phyloP scores from a whole-genome alignment of 2,113 vertebrate genomes.

The Corvus cornix region DNA sequence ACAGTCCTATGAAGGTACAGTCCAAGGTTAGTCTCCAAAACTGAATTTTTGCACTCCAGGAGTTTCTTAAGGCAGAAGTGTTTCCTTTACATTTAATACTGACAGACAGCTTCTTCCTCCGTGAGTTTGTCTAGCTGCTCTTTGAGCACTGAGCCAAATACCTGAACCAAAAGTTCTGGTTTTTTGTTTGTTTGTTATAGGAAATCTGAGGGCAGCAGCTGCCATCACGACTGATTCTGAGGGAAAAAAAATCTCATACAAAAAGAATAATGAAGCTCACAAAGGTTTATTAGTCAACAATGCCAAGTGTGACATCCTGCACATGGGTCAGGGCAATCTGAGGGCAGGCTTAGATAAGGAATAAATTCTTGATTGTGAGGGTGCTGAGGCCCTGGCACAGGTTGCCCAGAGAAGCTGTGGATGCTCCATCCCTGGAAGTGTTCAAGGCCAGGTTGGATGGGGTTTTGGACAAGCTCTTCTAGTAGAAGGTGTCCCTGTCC shows the following conservation, averaged over 20 bases:
- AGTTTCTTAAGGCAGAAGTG: neutral
- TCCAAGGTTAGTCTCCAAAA: neutral
- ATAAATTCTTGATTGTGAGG: neutral
- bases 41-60: neutral
- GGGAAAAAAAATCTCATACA: neutral
- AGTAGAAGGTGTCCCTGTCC: neutral
- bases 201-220: neutral
- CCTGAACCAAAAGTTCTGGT: neutral
- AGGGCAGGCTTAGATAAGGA: neutral
- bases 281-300: neutral
- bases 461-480: neutral
- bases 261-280: neutral
- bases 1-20: neutral
- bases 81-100: neutral
- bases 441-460: neutral
- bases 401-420: neutral
- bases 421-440: accelerated
- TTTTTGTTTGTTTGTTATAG: neutral
- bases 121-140: neutral
- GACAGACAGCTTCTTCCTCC: neutral
- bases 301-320: neutral
- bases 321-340: neutral
- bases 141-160: neutral
- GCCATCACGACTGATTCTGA: neutral
- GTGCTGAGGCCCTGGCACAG: neutral